Evolutionary conservation across 2,888 invertebrate species (phyloP).

Genomic region (Orthosia incerta): DNA sequence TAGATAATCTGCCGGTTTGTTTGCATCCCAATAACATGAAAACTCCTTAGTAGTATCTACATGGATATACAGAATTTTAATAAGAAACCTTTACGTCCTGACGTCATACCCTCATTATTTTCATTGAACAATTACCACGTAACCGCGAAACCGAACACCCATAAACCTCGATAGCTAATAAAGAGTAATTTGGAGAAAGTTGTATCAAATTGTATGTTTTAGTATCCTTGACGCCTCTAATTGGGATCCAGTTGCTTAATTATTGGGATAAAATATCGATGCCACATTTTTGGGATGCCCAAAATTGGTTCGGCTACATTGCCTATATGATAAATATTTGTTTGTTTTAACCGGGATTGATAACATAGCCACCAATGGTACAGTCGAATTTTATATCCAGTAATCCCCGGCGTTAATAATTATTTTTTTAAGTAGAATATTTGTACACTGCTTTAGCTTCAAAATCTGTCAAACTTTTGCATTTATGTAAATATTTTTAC

Average conservation of each 20-base stretch:
- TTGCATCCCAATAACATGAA: neutral
- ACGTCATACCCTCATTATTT: conserved; percentile 48
- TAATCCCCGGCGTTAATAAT: no score
- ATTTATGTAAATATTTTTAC: no score
- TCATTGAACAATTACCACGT: conserved; percentile 63
- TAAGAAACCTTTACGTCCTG: conserved; percentile 14
- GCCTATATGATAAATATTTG: neutral
- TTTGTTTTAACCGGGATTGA: neutral
- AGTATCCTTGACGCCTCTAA: conserved; percentile 60
- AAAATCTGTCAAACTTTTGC: no score
- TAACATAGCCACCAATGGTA: no score
- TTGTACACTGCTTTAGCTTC: no score
- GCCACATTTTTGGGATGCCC: conserved; percentile 16
- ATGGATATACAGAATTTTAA: neutral
- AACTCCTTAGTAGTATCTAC: neutral
- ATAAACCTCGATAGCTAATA: conserved; percentile 66
- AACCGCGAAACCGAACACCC: conserved; percentile 59
- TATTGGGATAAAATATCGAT: conserved; percentile 26
- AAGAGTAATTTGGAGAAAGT: conserved; percentile 67
- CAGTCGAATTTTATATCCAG: no score
- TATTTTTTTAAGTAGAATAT: no score
- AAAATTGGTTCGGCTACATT: conserved; percentile 14
- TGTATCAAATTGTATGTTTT: conserved; percentile 52
- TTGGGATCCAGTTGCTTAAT: conserved; percentile 64
- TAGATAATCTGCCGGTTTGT: neutral